Conservation (phyloP, 2,797 vertebrate species). For the Pampus argenteus region DNA sequence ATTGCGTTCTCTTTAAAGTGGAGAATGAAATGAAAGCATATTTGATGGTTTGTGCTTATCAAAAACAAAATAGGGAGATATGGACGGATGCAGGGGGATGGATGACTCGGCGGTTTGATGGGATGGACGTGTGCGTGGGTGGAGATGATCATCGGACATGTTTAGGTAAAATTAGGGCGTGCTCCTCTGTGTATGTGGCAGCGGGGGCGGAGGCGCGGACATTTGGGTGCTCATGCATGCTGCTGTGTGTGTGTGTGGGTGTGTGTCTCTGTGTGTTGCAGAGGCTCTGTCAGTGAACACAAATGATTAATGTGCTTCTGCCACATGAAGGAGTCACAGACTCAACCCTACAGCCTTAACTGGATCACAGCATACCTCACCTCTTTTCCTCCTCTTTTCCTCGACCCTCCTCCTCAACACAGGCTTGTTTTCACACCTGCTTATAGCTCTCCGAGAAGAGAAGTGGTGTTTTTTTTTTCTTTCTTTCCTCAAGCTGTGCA, state of each 20-base stretch:
- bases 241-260: constrained; percentile 31
- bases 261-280: constrained; percentile 36
- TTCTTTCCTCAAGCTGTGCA: constrained; percentile 47
- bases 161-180: constrained; percentile 64
- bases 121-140: constrained; percentile 33
- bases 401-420: constrained; percentile 14
- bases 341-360: constrained; percentile 65
- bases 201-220: constrained; percentile 33
- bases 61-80: constrained; percentile 38
- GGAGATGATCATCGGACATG: constrained; percentile 56
- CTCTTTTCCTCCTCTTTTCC: constrained; percentile 39
- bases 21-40: constrained; percentile 23
- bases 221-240: constrained; percentile 53
- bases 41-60: too few relatives aligned
- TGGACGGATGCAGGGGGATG: constrained; percentile 45
- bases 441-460: constrained; percentile 47
- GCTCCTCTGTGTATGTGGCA: constrained; percentile 50
- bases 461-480: constrained; percentile 30
- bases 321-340: constrained; percentile 65
- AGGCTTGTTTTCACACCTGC: constrained; percentile 82
- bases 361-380: constrained; percentile 54
- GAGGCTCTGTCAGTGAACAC: constrained; percentile 68
- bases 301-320: constrained; percentile 80
- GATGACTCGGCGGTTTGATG: constrained; percentile 44
- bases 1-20: constrained; percentile 37